Evolutionary conservation across 2,888 invertebrate genomes (phyloP).

Genomic region (Tuta absoluta): DNA sequence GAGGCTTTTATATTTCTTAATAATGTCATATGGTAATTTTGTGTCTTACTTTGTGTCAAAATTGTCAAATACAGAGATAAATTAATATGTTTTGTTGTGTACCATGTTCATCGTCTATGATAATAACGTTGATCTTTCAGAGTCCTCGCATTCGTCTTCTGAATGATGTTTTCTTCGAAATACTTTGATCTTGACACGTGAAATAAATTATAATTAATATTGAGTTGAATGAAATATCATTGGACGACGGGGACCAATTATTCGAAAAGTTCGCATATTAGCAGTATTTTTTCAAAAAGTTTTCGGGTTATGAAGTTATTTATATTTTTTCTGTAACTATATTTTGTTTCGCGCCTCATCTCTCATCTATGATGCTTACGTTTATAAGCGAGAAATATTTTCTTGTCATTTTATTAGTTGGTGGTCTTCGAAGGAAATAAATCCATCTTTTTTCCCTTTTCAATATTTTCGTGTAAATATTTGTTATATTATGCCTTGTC

Average conservation of each 20-base stretch:
- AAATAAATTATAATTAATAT: constrained; percentile 25
- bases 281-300: constrained; percentile 7
- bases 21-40: constrained; percentile 3
- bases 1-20: constrained; percentile 2
- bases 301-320: constrained; percentile 8
- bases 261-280: constrained; percentile 29
- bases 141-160: constrained; percentile 18
- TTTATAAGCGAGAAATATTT: neutral
- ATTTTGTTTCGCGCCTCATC: constrained; percentile 9
- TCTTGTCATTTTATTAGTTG: neutral
- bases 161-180: constrained; percentile 27
- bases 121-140: constrained; percentile 15
- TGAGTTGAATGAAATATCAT: constrained; percentile 23
- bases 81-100: neutral
- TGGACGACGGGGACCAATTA: constrained; percentile 24
- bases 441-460: neutral
- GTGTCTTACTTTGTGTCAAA: neutral
- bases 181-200: constrained; percentile 28
- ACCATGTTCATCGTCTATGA: neutral
- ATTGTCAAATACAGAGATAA: neutral
- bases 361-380: constrained; percentile 4
- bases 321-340: neutral
- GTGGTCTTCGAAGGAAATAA: neutral
- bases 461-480: neutral
- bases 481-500: no score